Base-by-base conservation (phyloP, 2,888 invertebrate genomes). In the Melangyna quadrimaculata region DNA sequence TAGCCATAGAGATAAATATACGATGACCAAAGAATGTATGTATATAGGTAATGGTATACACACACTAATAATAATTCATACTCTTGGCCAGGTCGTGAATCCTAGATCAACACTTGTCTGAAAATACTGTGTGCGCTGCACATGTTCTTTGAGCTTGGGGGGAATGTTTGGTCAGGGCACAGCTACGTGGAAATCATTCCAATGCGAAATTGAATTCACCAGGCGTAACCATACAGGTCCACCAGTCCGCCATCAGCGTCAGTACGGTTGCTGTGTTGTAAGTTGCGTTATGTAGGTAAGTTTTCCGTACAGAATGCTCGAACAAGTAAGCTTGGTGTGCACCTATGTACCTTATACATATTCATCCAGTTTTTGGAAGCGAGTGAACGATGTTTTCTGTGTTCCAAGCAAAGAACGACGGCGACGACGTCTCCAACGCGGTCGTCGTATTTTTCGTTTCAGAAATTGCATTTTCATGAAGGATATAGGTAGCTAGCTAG, bases 51-150 rank as follows among this genome's bases (percentile, higher is more conserved):
- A 12, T 4, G 9, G 8, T 8, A 27, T n/a, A 45, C 67, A 29
- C n/a, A 67, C 19, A 81, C 86, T 77, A 86, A 81, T 86, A 86
- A 86, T 86, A 86, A 86, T 86, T 86, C 86, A 81, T 81, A 86
- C 81, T 73, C 73, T 61, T 70, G 51, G 63, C 51, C 70, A 55
- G 72, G 32, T 45, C 63, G 45, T 69, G 79, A 57, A 86, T 86
- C 57, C 81, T 86, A 78, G 65, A 81, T 86, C 77, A 86, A 81
- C 86, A 73, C 81, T 77, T 86, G 37, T 45, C 45, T 29, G 27
- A 43, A 69, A 69, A 78, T 55, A 73, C 53, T 61, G 45, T 55
- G 43, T 35, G 69, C 70, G 43, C 67, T 51, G 45, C 22, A 70
- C 63, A 81, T 78, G 78, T 61, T 74, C 57, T 55, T 51, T n/a